These are phyloP conservation scores for Echinometra lucunter DNA, from an alignment of 53 echinoderm and acorn worm species.

Conservation along the genomic window DNA sequence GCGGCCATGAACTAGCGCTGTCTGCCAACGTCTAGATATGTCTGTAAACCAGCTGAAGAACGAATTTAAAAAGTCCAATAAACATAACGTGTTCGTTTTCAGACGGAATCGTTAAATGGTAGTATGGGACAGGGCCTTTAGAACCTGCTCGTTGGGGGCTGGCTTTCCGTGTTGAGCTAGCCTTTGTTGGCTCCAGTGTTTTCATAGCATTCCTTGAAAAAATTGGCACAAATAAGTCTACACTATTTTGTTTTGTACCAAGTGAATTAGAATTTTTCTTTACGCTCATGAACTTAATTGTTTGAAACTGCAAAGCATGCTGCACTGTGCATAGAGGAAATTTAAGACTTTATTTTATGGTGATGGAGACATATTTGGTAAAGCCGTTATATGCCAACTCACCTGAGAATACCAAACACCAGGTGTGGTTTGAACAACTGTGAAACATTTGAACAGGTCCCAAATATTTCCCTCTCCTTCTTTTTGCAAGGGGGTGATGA, in stretches of 20 bases:
- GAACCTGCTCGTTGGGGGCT: no score
- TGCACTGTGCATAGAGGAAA: not conserved
- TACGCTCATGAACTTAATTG: not conserved
- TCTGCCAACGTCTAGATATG: no score
- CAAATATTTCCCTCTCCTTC: conserved; percentile 43
- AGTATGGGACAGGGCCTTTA: no score
- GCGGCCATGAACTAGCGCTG: no score
- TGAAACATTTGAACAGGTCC: conserved; percentile 58
- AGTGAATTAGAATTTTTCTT: not conserved
- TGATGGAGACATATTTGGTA: conserved; percentile 28
- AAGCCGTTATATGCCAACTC: not conserved
- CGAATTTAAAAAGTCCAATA: no score
- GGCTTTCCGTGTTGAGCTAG: not conserved
- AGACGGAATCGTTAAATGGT: no score
- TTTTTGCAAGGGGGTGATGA: conserved; percentile 1
- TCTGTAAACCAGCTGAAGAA: no score
- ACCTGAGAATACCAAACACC: conserved; percentile 52
- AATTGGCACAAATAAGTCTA: not conserved
- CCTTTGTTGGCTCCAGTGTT: not conserved
- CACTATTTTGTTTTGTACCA: not conserved
- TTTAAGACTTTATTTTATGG: not conserved
- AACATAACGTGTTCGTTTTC: no score
- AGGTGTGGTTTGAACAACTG: conserved; percentile 58
- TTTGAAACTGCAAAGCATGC: not conserved
- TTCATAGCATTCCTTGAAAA: not conserved